Evolutionary conservation across 2,888 invertebrate genomes (phyloP).

Genomic region (Eilema griseolum): DNA sequence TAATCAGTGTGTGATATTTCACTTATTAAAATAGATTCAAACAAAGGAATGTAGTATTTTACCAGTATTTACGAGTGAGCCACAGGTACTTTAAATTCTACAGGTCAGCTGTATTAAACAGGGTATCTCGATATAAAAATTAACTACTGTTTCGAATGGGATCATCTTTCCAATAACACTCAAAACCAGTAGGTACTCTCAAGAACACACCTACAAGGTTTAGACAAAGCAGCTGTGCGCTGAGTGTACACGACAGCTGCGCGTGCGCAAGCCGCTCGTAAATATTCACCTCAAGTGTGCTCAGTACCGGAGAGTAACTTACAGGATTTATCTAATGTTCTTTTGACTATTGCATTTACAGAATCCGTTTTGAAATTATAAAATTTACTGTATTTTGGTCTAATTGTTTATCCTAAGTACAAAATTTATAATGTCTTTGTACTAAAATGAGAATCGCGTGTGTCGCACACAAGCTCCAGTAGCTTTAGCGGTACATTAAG

Average conservation of each 20-base stretch:
- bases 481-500: no score
- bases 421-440: no score
- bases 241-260: conserved; percentile 66
- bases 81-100: no score
- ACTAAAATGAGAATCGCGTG: no score
- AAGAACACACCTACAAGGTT: conserved; percentile 41
- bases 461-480: no score
- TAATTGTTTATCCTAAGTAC: no score
- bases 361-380: conserved; percentile 3
- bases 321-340: conserved; percentile 43
- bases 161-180: background rate
- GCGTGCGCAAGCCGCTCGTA: conserved; percentile 58
- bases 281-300: conserved; percentile 55
- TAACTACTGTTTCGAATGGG: background rate
- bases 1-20: no score
- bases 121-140: background rate
- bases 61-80: no score
- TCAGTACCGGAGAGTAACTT: conserved; percentile 22
- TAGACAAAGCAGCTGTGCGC: conserved; percentile 55
- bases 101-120: background rate
- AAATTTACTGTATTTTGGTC: background rate
- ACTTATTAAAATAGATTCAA: no score
- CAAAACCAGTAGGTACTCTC: conserved; percentile 23
- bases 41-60: no score
- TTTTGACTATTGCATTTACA: conserved; percentile 11